Evolutionary conservation across 2,888 invertebrate genomes (phyloP), one percentile per base, ranked within the genome.

Genomic region (Molorchus minor): DNA sequence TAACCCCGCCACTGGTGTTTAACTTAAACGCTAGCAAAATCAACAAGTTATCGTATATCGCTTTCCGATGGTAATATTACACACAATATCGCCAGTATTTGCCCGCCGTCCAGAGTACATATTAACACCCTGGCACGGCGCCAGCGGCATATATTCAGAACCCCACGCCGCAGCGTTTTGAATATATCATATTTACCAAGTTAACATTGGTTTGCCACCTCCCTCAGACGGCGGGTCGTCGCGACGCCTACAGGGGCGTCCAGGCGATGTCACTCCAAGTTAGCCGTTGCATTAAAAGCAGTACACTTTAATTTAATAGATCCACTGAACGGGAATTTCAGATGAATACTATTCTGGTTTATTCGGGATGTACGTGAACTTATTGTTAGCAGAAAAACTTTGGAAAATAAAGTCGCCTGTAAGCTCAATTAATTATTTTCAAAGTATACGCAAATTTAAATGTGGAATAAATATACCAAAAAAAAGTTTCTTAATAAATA

Each of bases 101-200:
- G 38, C 49, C 12, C 13, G 10, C 4, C 56, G 53, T 43, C 59
- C 57, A 61, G 69, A 71, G 75, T 74, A 73, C 70, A 76, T 75
- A 75, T 76, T 75, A 75, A 71, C 71, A 72, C 71, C 72, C 72
- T 75, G 76, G 74, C 75, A 68, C 68, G 64, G 66, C 58, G 77
- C 77, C 77, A 71, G 65, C 58, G 71, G 76, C n/a, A n/a, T n/a
- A n/a, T n/a, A n/a, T n/a, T n/a, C n/a, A n/a, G n/a, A n/a, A n/a
- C n/a, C n/a, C n/a, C n/a, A n/a, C n/a, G n/a, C n/a, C n/a, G n/a
- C n/a, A n/a, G n/a, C 77, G 77, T 75, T 77, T 77, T 76, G 75
- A 58, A 52, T 75, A 77, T 77, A 77, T 76, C 77, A 79, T 78
- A 79, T 79, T 78, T 78, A 72, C 77, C 62, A 70, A 75, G 75